Base-by-base conservation (phyloP, 2,797 vertebrate genomes). In the Hephaestus fuliginosus region DNA sequence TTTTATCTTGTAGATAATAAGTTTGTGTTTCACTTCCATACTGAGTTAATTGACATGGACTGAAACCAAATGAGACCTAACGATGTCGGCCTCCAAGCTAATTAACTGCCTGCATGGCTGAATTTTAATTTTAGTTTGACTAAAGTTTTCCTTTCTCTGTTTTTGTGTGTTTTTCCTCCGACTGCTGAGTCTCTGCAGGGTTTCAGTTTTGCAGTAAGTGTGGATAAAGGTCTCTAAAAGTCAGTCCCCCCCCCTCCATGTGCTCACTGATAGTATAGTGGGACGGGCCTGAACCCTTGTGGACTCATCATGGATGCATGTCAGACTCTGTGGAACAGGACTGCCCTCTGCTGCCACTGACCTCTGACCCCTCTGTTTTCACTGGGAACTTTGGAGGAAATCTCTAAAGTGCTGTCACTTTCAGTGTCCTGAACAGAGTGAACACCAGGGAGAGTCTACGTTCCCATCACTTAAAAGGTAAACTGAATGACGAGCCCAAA, bases 341-440 rank as follows among this genome's bases (percentile, higher is more conserved):
- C 13, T 80, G 56, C 17, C 70, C 33, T 11, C 64, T 77, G 49
- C 58, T 77, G 25, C 64, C 49, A 69, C 64, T 85, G 73, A 80
- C 58, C 55, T 78, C 33, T 81, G 73, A 69, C 49, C 57, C 53
- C 9, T 30, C 15, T 39, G 12, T 12, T 72, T 70, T 66, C 63
- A 69, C 22, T 11, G 41, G 46, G 20, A 74, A 12, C 0, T 7
- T 0, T 22, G 8, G 17, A 75, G 12, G 18, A 68, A 48, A 71
- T 64, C 1, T 80, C 6, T 41, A 49, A 67, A 70, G n/a, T 5
- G 0, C 6, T 69, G 46, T 53, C 39, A 67, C 51, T 51, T 41
- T 3, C 28, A 60, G 28, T 48, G n/a, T n/a, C 28, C n/a, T 28
- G 0, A 7, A 39, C 46, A 52, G 15, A 57, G 28, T 2, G n/a